A percentile compares a stretch with the other conserved stretches of the same genome.
phyloP scores from a whole-genome alignment of 2,888 invertebrate species.

The Emmelina monodactyla region DNA sequence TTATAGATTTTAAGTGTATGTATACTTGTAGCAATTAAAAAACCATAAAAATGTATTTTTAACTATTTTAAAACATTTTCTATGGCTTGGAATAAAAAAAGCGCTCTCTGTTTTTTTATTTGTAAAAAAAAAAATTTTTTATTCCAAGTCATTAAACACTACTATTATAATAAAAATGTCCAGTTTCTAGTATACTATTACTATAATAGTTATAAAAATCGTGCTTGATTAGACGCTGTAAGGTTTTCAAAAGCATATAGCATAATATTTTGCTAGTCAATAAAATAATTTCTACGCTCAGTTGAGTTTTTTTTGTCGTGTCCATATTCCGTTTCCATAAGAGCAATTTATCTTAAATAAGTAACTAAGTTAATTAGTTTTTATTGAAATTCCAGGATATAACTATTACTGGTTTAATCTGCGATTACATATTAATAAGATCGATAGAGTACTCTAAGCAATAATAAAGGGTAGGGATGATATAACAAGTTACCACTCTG shows the following conservation, averaged over 20 bases:
- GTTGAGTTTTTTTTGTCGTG: conserved; percentile 15
- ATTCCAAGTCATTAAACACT: conserved; percentile 18
- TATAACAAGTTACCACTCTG: too few relatives aligned
- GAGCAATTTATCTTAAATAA: too few relatives aligned
- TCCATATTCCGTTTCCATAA: too few relatives aligned
- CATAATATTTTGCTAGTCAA: conserved; percentile 64
- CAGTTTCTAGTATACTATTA: conserved; percentile 49
- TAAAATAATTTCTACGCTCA: conserved; percentile 54
- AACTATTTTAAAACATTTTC: conserved; percentile 20
- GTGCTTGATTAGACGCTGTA: conserved; percentile 15
- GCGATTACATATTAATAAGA: too few relatives aligned
- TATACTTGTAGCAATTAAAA: conserved; percentile 2
- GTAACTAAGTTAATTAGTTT: too few relatives aligned
- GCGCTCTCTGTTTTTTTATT: too few relatives aligned
- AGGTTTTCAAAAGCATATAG: conserved; percentile 23
- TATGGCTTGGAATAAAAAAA: too few relatives aligned
- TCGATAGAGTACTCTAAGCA: too few relatives aligned
- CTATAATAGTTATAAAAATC: conserved; percentile 16
- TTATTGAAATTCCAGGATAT: too few relatives aligned
- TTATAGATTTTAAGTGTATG: neutral
- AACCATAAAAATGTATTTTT: conserved; percentile 30
- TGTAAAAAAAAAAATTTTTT: conserved; percentile 16
- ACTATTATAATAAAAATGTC: conserved; percentile 30
- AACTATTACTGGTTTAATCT: too few relatives aligned
- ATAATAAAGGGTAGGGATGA: too few relatives aligned